phyloP scores from a whole-genome alignment of 2,888 invertebrate species.

The Hermaeophaga mercurialis region DNA sequence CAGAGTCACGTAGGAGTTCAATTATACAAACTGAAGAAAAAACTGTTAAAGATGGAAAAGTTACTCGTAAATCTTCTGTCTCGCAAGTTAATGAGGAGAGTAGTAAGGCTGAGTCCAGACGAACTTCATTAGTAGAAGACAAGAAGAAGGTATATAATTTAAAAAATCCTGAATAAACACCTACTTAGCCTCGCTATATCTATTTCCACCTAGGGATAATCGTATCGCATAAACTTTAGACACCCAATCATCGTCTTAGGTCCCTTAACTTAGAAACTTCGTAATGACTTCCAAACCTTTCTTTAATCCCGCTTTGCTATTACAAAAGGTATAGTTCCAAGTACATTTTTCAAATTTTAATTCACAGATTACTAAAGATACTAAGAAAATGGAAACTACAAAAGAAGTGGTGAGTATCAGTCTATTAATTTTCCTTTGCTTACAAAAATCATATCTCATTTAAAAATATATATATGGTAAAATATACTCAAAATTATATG shows the following conservation, averaged over 20 bases:
- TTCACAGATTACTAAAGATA: constrained; percentile 44
- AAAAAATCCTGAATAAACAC: too few species aligned
- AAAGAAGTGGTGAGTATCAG: constrained; percentile 51
- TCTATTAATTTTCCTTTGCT: neutral
- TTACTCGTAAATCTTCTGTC: constrained; percentile 55
- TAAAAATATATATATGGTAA: too few species aligned
- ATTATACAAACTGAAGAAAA: constrained; percentile 54
- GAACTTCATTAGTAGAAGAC: constrained; percentile 58
- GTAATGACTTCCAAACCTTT: too few species aligned
- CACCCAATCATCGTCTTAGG: too few species aligned
- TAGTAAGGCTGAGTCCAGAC: constrained; percentile 57
- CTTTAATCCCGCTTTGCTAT: too few species aligned
- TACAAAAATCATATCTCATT: too few species aligned
- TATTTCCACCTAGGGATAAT: too few species aligned
- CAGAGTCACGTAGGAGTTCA: constrained; percentile 55
- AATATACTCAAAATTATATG: neutral
- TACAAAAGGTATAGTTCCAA: too few species aligned
- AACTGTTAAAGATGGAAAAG: constrained; percentile 53
- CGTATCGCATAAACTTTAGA: too few species aligned
- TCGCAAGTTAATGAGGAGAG: constrained; percentile 57
- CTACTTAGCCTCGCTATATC: too few species aligned
- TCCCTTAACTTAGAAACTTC: too few species aligned
- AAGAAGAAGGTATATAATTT: constrained; percentile 52
- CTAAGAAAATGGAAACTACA: constrained; percentile 50
- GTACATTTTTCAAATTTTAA: constrained; percentile 24